A percentile compares a stretch with the other conserved stretches of the same genome.
phyloP scores from a whole-genome alignment of 2,888 invertebrate genomes.

The Campoletis raptor region DNA sequence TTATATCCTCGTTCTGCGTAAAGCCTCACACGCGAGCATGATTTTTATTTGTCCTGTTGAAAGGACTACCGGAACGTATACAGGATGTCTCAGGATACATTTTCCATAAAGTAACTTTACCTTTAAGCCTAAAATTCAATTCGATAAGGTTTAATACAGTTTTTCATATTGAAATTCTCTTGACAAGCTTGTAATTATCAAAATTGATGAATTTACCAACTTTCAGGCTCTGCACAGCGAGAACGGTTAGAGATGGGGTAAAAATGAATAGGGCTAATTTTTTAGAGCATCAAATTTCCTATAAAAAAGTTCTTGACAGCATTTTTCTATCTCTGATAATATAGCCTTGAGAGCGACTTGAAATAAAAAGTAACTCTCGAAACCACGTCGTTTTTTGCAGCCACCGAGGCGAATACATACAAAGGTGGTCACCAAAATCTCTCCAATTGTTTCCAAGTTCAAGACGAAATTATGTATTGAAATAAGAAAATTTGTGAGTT shows the following conservation, averaged over 20 bases:
- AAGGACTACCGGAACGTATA: constrained; percentile 14
- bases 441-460: not conserved
- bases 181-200: not conserved
- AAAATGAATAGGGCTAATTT: not conserved
- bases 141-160: not conserved
- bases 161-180: not conserved
- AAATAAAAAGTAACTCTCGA: not conserved
- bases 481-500: constrained; percentile 1
- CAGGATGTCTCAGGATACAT: not conserved
- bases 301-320: not conserved
- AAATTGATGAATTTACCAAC: not conserved
- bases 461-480: not conserved
- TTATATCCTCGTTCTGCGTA: constrained; percentile 24
- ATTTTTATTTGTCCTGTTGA: constrained; percentile 23
- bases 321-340: not conserved
- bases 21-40: constrained; percentile 11
- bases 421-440: not conserved
- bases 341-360: not conserved
- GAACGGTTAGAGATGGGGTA: not conserved
- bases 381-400: not conserved
- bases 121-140: not conserved
- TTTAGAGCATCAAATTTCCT: not conserved
- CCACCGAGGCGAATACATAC: not conserved
- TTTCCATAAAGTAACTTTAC: not conserved
- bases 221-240: not conserved